These are phyloP conservation scores for Entomyzon cyanotis DNA, from an alignment of 2,113 vertebrate species.

Conservation along the genomic window DNA sequence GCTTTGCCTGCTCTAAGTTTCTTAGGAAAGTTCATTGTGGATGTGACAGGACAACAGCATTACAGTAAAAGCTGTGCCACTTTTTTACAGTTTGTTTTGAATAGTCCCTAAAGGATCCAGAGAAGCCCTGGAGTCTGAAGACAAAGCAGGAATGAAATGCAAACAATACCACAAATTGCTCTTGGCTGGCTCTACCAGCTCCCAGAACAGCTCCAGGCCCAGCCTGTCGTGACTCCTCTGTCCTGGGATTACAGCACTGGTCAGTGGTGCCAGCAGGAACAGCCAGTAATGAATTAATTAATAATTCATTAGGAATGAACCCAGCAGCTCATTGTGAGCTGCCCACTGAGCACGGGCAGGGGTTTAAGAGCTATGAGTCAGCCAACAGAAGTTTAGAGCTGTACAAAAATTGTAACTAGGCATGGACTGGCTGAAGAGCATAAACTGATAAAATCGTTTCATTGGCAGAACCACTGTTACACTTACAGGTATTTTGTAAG, in stretches of 20 bases:
- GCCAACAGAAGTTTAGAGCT: background rate
- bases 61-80: background rate
- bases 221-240: rapidly evolving
- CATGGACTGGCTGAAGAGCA: background rate
- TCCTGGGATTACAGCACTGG: background rate
- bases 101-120: background rate
- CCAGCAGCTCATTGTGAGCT: background rate
- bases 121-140: background rate
- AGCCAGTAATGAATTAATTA: background rate
- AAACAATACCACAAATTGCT: background rate
- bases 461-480: background rate
- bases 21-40: background rate
- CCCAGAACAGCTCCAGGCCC: background rate
- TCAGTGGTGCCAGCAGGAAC: background rate
- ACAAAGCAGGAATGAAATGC: background rate
- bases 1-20: background rate
- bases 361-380: background rate
- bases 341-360: background rate
- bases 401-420: background rate
- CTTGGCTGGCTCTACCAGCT: background rate
- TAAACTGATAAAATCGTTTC: background rate
- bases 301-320: background rate
- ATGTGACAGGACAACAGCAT: background rate
- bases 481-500: background rate
- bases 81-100: background rate